Evolutionary conservation across 2,797 vertebrate genomes (phyloP).

Genomic region (Hapalemur alaotrensis): DNA sequence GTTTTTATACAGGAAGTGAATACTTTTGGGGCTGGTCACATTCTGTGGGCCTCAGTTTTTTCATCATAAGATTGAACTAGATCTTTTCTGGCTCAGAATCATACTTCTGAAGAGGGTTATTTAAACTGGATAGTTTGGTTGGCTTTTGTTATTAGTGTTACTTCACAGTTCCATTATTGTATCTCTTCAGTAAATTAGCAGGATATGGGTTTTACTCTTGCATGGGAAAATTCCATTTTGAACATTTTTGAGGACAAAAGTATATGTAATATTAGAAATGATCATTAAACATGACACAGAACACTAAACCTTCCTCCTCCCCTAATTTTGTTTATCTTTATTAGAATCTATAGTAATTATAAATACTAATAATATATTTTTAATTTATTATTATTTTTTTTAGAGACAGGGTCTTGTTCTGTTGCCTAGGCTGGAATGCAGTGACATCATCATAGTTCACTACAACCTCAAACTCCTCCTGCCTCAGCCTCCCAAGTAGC

Average conservation of each 20-base stretch:
- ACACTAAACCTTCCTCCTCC: background rate
- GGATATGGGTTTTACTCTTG: background rate
- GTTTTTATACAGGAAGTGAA: slow-evolving; percentile 16
- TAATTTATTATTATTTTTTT: background rate
- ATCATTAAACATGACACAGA: background rate
- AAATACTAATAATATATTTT: slow-evolving; percentile 1
- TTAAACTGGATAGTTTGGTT: background rate
- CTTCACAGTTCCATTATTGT: background rate
- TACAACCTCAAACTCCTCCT: background rate
- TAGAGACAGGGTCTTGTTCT: background rate
- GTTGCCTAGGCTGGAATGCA: background rate
- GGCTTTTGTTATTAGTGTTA: background rate
- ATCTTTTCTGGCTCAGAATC: background rate
- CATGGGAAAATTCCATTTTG: background rate
- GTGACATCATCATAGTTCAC: background rate
- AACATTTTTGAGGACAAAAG: background rate
- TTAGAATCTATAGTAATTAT: background rate
- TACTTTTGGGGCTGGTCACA: background rate
- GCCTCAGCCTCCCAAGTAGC: background rate
- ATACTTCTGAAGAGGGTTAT: background rate
- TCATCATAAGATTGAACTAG: background rate
- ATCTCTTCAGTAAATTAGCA: background rate
- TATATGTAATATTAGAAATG: background rate
- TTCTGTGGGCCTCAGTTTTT: background rate
- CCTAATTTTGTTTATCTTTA: background rate